phyloP scores from a whole-genome alignment of 2,113 vertebrate genomes.

The Plecturocebus donacophilus region DNA sequence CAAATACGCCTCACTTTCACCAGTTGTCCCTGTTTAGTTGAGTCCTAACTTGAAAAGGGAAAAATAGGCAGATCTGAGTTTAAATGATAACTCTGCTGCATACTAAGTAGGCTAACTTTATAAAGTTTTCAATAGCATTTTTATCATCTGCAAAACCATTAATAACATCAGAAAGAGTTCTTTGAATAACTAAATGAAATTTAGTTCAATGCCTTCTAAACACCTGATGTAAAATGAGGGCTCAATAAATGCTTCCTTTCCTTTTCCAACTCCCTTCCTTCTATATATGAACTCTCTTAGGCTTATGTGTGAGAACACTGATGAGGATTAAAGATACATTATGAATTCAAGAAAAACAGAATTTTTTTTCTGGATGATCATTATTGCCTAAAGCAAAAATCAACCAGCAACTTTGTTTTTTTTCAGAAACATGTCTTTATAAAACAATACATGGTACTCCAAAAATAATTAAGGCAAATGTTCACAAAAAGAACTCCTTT shows the following conservation, averaged over 20 bases:
- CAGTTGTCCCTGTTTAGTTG: background rate
- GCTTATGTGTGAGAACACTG: background rate
- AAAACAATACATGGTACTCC: background rate
- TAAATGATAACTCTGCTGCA: background rate
- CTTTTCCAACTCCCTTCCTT: background rate
- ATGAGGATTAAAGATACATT: background rate
- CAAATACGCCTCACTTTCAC: background rate
- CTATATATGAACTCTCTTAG: background rate
- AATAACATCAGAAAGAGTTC: background rate
- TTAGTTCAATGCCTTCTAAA: background rate
- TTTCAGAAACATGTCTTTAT: background rate
- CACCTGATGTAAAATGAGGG: background rate
- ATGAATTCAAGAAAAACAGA: background rate
- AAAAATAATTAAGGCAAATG: background rate
- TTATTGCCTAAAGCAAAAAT: background rate
- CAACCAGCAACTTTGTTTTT: background rate
- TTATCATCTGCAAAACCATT: background rate
- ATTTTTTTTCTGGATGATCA: background rate
- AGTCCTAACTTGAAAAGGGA: background rate
- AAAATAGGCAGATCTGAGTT: background rate
- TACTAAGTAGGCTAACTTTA: background rate
- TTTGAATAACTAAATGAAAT: slow-evolving; percentile 24
- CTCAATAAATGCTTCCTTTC: background rate
- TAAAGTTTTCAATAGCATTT: background rate
- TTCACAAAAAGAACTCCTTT: background rate